A percentile compares a stretch with the other conserved stretches of the same genome.
Evolutionary conservation across 2,888 invertebrate genomes (phyloP).

Genomic region (Pterobdella sp.): DNA sequence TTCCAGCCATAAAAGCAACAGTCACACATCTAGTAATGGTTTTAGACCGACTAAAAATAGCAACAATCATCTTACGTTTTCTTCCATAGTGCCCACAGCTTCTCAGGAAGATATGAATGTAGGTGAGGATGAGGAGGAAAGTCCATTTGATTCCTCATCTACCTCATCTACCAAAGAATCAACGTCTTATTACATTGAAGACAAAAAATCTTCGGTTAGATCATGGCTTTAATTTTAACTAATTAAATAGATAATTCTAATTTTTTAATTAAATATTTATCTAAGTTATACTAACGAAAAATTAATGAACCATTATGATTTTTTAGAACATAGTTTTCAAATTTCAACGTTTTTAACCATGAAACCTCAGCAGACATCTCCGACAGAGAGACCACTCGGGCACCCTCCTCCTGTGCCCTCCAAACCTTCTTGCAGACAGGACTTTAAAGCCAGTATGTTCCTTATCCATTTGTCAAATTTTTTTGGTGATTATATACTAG

Average conservation of each 20-base stretch:
- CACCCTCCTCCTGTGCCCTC: neutral
- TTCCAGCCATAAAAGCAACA: neutral
- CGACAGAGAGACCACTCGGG: neutral
- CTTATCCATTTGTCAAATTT: neutral
- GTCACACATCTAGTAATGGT: neutral
- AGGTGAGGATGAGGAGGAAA: constrained; percentile 24
- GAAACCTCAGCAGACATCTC: neutral
- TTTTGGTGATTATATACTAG: neutral
- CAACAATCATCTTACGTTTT: neutral
- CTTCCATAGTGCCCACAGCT: neutral
- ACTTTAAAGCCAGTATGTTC: neutral
- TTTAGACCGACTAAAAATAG: neutral
- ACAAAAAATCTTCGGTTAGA: constrained; percentile 18
- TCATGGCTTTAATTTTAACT: neutral
- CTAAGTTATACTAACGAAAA: neutral
- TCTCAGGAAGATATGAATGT: neutral
- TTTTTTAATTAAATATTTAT: neutral
- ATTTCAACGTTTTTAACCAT: neutral
- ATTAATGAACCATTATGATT: neutral
- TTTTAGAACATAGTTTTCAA: constrained; percentile 2
- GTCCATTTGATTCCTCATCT: constrained; percentile 31
- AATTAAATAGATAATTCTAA: neutral
- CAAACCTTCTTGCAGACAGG: neutral
- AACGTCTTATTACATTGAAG: neutral
- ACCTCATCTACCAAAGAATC: constrained; percentile 26